Percentiles rank a stretch among this genome's conserved stretches.
Conservation (phyloP, 1,140 invertebrate genomes). For the Diabrotica virgifera region DNA sequence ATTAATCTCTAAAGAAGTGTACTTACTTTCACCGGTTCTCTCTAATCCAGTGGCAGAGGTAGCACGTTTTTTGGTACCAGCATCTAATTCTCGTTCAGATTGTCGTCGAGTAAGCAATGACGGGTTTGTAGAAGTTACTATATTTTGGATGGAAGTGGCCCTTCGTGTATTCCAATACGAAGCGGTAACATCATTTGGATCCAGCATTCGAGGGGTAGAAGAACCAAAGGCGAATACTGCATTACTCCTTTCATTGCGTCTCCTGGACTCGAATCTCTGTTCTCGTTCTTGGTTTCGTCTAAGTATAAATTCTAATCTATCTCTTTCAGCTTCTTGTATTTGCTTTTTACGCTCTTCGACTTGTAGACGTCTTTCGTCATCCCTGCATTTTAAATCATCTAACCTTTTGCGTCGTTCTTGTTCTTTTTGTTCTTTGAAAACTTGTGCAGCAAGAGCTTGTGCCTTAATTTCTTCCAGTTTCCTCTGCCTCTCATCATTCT, state of each 20-base stretch:
- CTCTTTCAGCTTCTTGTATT: slow-evolving; percentile 82
- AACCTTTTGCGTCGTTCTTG: slow-evolving; percentile 75
- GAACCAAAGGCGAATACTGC: slow-evolving; percentile 84
- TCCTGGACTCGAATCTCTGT: slow-evolving; percentile 73
- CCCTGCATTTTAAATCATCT: slow-evolving; percentile 74
- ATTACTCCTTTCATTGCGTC: slow-evolving; percentile 65
- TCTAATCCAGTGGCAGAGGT: slow-evolving; percentile 72
- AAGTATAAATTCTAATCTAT: slow-evolving; percentile 78
- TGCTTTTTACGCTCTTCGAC: slow-evolving; percentile 84
- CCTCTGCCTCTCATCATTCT: slow-evolving; percentile 81
- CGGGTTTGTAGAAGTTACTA: slow-evolving; percentile 55
- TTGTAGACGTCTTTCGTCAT: slow-evolving; percentile 71
- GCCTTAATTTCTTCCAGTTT: slow-evolving; percentile 82
- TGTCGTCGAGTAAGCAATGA: slow-evolving; percentile 76
- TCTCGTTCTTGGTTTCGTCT: slow-evolving; percentile 82
- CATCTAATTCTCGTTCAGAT: slow-evolving; percentile 75
- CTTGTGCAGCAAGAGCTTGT: slow-evolving; percentile 80
- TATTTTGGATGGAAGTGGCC: slow-evolving; percentile 83
- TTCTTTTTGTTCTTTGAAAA: slow-evolving; percentile 83
- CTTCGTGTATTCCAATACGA: slow-evolving; percentile 79
- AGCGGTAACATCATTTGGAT: slow-evolving; percentile 73
- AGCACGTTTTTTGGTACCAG: slow-evolving; percentile 77
- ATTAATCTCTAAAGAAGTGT: neutral
- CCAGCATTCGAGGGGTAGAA: slow-evolving; percentile 81
- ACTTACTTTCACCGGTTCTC: slow-evolving; percentile 64